A percentile compares a stretch with the other conserved stretches of the same genome.
These are phyloP conservation scores for Aldrovandia affinis DNA, from an alignment of 2,797 vertebrate genomes.

Conservation along the genomic window DNA sequence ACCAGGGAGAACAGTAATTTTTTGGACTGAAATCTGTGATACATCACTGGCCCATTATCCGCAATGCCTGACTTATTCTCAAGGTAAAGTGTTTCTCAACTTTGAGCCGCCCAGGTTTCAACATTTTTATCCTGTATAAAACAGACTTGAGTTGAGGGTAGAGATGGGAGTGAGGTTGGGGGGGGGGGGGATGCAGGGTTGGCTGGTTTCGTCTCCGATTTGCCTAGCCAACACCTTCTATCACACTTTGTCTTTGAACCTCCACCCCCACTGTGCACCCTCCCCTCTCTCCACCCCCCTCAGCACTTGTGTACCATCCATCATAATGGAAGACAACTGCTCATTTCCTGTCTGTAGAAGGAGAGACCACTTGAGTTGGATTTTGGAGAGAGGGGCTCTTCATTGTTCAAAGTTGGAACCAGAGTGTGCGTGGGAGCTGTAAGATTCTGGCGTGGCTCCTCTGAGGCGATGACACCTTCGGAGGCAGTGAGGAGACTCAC, in stretches of 20 bases:
- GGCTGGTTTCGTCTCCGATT: not conserved
- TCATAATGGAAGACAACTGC: not conserved
- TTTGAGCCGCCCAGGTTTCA: not conserved
- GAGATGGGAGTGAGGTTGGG: not conserved
- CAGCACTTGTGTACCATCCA: not conserved
- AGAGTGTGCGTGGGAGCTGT: not conserved
- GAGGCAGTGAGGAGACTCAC: not conserved
- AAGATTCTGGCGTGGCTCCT: not conserved
- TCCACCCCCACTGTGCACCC: not conserved
- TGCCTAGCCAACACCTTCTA: not conserved
- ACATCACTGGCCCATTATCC: not conserved
- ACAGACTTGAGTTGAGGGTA: not conserved
- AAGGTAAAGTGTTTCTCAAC: not conserved
- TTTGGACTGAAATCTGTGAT: not conserved
- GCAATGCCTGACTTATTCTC: not conserved
- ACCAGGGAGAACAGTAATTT: not conserved
- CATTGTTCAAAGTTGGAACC: not conserved
- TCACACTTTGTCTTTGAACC: not conserved
- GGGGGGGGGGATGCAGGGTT: not conserved
- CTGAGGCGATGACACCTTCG: not conserved
- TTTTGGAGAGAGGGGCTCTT: not conserved
- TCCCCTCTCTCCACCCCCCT: not conserved
- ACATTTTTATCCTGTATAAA: not conserved
- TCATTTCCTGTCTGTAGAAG: not conserved
- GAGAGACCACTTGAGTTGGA: not conserved